Percentiles rank a stretch among this genome's conserved stretches.
Conservation (phyloP, 2,797 vertebrate species). For the Coilia nasus region DNA sequence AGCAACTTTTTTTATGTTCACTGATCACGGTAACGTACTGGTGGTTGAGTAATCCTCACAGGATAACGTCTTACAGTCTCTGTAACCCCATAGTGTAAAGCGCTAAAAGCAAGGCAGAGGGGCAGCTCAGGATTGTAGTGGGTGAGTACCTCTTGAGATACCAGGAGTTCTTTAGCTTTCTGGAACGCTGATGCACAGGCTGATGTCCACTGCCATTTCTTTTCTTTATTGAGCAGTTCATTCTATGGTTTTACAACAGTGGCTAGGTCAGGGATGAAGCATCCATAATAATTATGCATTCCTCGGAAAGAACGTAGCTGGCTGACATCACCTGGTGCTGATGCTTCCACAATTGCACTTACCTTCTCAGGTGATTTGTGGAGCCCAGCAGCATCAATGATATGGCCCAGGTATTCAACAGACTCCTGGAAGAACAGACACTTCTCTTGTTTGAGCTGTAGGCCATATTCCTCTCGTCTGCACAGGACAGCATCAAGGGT, state of each 20-base stretch:
- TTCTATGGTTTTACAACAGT: slow-evolving; percentile 29
- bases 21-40: too few species aligned
- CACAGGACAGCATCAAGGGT: slow-evolving; percentile 13
- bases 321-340: slow-evolving; percentile 2
- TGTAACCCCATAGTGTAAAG: not conserved
- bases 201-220: slow-evolving; percentile 22
- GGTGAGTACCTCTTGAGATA: too few species aligned
- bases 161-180: not conserved
- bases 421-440: slow-evolving; percentile 24
- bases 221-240: slow-evolving; percentile 17
- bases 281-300: slow-evolving; percentile 32
- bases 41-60: too few species aligned
- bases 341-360: not conserved
- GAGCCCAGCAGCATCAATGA: slow-evolving; percentile 11
- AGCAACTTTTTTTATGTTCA: not conserved
- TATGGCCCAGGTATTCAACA: slow-evolving; percentile 29
- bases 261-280: slow-evolving; percentile 30
- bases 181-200: slow-evolving; percentile 29
- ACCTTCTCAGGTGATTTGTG: slow-evolving; percentile 27
- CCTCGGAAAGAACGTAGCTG: slow-evolving; percentile 32
- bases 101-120: not conserved
- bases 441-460: not conserved
- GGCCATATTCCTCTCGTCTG: not conserved
- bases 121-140: not conserved
- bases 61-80: too few species aligned